Conservation (phyloP, 1,140 invertebrate genomes). For the Trypoxylus dichotomus region DNA sequence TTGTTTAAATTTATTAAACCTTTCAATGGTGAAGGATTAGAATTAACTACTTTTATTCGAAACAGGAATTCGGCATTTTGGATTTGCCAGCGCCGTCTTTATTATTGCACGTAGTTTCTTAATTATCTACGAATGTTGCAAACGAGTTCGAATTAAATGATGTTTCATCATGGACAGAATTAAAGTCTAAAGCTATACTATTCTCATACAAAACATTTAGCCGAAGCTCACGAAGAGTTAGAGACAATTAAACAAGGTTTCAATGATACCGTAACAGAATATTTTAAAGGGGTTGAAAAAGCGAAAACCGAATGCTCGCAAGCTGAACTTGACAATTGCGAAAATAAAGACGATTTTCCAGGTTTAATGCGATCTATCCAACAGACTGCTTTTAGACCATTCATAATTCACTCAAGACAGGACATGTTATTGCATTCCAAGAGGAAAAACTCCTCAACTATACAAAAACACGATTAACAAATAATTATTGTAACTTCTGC, state of each 20-base stretch:
- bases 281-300: constrained; percentile 31
- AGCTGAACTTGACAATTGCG: constrained; percentile 15
- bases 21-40: background rate
- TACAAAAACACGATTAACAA: constrained; percentile 30
- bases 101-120: constrained; percentile 11
- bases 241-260: constrained; percentile 21
- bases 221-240: constrained; percentile 9
- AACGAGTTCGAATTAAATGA: constrained; percentile 28
- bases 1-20: constrained; percentile 33
- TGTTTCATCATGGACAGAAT: background rate
- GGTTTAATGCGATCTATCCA: constrained; percentile 11
- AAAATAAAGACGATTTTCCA: background rate
- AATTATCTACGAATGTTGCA: constrained; percentile 28
- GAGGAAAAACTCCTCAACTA: background rate
- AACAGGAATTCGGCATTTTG: constrained; percentile 10
- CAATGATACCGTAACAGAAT: constrained; percentile 17
- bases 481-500: constrained; percentile 32
- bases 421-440: background rate
- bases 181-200: constrained; percentile 31
- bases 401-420: background rate
- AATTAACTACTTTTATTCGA: background rate
- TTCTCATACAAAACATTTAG: constrained; percentile 5
- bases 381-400: background rate
- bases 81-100: background rate
- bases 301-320: constrained; percentile 26